Base-by-base conservation (phyloP, 1,140 invertebrate species). In the Telenomus remus region DNA sequence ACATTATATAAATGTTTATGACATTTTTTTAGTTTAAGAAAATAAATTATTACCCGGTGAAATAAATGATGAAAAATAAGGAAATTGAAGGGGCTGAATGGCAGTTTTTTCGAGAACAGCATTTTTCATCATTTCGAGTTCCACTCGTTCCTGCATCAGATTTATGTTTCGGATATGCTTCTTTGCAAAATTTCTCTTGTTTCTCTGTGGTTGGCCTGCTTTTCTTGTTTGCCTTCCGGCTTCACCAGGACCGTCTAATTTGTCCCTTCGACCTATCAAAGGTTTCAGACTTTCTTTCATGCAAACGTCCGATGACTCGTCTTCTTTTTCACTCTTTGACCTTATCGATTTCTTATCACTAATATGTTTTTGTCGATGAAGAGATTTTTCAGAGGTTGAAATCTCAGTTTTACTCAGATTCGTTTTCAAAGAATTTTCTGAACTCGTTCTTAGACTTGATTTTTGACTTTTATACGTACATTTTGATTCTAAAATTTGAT, bases 61-160 rank as follows among this genome's bases (percentile, higher is more conserved):
- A 13, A 34, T 46, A 53, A 79, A 84, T 19, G 73, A 69, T 0
- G 76, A 70, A 16, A 86, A 76, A 27, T 81, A 83, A 2, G 85
- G 84, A 57, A 85, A 85, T 11, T 85, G 79, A 0, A 85, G 54
- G 0, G 82, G 83, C 16, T 69, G 81, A 10, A 85, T 60, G 53
- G 44, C 16, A 1, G 53, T 37, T 11, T n/a, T 66, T 27, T 27
- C 6, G 1, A 6, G 2, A 27, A 27, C 19, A 27, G 6, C 2
- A 6, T 27, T 27, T 27, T 27, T 27, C 19, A 27, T 27, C 19
- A 27, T 27, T 6, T 27, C 19, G 19, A 27, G 19, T 6, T 72
- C 59, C 33, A 65, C 37, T 39, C 35, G 59, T 42, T 70, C 61
- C 9, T 56, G 48, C 4, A 57, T 42, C 35, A 76, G 35, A 34